Base-by-base conservation (phyloP, 2,888 invertebrate species). In the Mesoligia furuncula region DNA sequence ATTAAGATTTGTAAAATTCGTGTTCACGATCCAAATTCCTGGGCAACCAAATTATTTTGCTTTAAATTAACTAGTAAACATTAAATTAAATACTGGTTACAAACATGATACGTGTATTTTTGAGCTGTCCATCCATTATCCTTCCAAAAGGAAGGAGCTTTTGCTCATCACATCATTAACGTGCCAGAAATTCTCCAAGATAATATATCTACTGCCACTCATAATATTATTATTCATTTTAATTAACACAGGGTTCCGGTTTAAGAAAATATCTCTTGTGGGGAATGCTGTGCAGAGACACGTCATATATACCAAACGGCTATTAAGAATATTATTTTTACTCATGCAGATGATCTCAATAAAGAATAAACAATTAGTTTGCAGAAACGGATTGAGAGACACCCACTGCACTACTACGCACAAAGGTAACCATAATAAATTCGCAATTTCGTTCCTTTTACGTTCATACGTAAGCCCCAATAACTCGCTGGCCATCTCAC, bases 151-250 rank as follows among this genome's bases (percentile, higher is more conserved):
- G 31, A 31, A 31, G 31, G 31, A 31, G 4, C 4, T 48, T 73
- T 51, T 31, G 24, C 13, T 51, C 2, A 48, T 48, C 6, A 51
- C 17, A 51, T 51, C 15, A 54, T 15, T 54, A 64, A n/a, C 24
- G 27, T 48, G 17, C 24, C n/a, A 65, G 27, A 24, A 57, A 65
- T 57, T 64, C 42, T 66, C 7, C 20, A 15, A 17, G 3, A 39
- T 59, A 45, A 57, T 7, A 51, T 31, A 48, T 17, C 48, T 48
- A 48, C 13, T 79, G 39, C 20, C 4, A 11, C 15, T 27, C 36
- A 17, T 77, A 17, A 17, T 77, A 17, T 24, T 20, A 48, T 79
- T 61, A 61, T 24, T 77, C 3, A 67, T 59, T 79, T 65, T 39
- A 66, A 59, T 42, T 51, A 39, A 51, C 20, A 31, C 8, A 20